Evolutionary conservation across 1,140 invertebrate species (phyloP).

Genomic region (Euschistus heros): DNA sequence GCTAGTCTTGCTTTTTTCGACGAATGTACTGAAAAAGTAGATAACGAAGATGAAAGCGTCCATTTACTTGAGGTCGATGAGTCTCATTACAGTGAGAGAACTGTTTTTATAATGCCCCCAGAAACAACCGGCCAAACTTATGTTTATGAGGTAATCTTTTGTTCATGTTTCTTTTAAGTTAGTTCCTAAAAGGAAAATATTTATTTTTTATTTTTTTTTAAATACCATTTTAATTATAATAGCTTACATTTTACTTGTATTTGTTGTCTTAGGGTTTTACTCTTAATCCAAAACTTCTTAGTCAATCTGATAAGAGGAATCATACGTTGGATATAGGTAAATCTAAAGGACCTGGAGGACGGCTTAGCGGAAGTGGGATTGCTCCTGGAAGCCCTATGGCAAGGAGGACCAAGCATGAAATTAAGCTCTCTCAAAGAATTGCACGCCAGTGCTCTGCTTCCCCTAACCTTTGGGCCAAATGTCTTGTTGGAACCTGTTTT

Average conservation of each 20-base stretch:
- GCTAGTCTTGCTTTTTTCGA: slow-evolving; percentile 91
- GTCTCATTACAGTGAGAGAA: slow-evolving; percentile 69
- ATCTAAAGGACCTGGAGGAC: neutral
- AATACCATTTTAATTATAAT: neutral
- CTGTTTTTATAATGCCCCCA: slow-evolving; percentile 92
- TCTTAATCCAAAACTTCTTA: slow-evolving; percentile 47
- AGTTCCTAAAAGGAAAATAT: neutral
- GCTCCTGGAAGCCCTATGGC: slow-evolving; percentile 80
- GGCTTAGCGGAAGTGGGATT: slow-evolving; percentile 31
- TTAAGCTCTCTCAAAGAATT: slow-evolving; percentile 80
- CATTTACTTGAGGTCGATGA: slow-evolving; percentile 66
- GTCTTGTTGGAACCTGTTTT: slow-evolving; percentile 73
- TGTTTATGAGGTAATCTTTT: slow-evolving; percentile 34
- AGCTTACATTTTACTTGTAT: neutral
- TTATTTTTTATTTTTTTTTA: neutral
- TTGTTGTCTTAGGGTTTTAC: slow-evolving; percentile 36
- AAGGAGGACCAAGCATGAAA: slow-evolving; percentile 86
- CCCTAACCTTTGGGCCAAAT: slow-evolving; percentile 86
- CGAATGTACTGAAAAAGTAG: slow-evolving; percentile 79
- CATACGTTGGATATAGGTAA: neutral
- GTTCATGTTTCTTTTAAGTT: neutral
- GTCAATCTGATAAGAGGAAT: slow-evolving; percentile 28
- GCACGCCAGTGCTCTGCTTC: slow-evolving; percentile 57
- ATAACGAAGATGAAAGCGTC: slow-evolving; percentile 42
- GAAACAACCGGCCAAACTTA: slow-evolving; percentile 50